These are phyloP conservation scores for Choloepus didactylus DNA, from an alignment of 2,797 vertebrate species.

Conservation along the genomic window DNA sequence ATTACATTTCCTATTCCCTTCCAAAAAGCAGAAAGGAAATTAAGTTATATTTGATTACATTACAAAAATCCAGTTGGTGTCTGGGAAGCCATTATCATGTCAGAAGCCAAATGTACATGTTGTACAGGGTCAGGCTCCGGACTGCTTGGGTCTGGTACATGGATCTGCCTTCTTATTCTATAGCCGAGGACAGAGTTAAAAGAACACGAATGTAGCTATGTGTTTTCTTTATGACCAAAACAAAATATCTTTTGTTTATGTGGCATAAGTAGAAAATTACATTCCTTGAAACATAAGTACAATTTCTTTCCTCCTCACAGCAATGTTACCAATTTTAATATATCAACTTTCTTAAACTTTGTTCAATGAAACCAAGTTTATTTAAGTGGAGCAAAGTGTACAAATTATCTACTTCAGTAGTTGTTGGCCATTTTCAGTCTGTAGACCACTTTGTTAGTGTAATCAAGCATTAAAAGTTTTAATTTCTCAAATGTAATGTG, in stretches of 20 bases:
- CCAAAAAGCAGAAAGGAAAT: conserved; percentile 82
- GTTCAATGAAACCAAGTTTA: neutral
- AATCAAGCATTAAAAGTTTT: neutral
- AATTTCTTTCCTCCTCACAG: conserved; percentile 59
- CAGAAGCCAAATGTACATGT: conserved; percentile 19
- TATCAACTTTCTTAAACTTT: conserved; percentile 69
- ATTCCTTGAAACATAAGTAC: conserved; percentile 64
- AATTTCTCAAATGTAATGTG: conserved; percentile 12
- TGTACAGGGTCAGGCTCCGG: neutral
- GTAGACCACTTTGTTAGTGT: neutral
- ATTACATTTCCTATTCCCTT: conserved; percentile 80
- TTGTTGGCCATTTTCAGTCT: neutral
- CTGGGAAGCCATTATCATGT: conserved; percentile 45
- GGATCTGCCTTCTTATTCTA: neutral
- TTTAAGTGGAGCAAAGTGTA: neutral
- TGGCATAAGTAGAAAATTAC: conserved; percentile 66
- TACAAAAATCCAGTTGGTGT: conserved; percentile 61
- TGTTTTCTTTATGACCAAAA: conserved; percentile 54
- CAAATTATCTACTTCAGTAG: neutral
- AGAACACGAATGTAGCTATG: conserved; percentile 22
- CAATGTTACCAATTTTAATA: conserved; percentile 39
- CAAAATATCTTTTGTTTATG: conserved; percentile 50
- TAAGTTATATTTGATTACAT: conserved; percentile 81
- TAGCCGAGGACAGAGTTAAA: conserved; percentile 50
- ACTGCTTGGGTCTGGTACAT: neutral